Evolutionary conservation across 2,888 invertebrate species (phyloP).

Genomic region (Hedychridium roseum): DNA sequence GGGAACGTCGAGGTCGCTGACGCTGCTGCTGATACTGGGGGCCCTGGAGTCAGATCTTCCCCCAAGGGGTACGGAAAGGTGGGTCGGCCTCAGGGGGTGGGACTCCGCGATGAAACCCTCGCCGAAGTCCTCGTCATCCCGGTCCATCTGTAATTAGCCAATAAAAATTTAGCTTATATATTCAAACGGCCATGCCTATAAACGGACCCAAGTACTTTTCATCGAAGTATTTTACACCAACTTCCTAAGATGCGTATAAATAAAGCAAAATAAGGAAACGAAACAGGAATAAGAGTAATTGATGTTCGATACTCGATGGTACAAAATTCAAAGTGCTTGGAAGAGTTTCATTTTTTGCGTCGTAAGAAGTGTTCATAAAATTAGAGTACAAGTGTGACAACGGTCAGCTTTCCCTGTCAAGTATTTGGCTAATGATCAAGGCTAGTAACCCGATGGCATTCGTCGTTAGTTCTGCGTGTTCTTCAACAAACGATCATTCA

Average conservation of each 20-base stretch:
- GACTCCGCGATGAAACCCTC: slow-evolving; percentile 68
- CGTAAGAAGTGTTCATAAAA: slow-evolving; percentile 42
- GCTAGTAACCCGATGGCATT: slow-evolving; percentile 54
- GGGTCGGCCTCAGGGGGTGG: slow-evolving; percentile 66
- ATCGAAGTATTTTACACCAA: background rate
- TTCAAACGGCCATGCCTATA: slow-evolving; percentile 14
- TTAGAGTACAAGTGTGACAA: slow-evolving; percentile 48
- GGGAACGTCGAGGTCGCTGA: slow-evolving; percentile 69
- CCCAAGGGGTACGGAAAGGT: slow-evolving; percentile 63
- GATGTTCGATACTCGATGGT: background rate
- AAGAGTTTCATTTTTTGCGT: slow-evolving; percentile 29
- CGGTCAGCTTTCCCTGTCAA: slow-evolving; percentile 54
- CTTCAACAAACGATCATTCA: slow-evolving; percentile 25
- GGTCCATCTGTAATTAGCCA: slow-evolving; percentile 45
- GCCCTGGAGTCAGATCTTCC: slow-evolving; percentile 59
- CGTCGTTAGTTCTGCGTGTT: slow-evolving; percentile 17
- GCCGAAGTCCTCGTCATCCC: slow-evolving; percentile 63
- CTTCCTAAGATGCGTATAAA: background rate
- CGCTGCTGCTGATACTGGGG: slow-evolving; percentile 67
- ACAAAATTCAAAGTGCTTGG: background rate
- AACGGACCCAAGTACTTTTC: slow-evolving; percentile 1
- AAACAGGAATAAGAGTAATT: background rate
- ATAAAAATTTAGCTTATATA: too few species aligned
- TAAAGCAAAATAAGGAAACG: background rate
- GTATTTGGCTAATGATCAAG: slow-evolving; percentile 60